Evolutionary conservation across 2,888 invertebrate genomes (phyloP), one percentile per base, ranked within the genome.

Genomic region (Lacanobia wlatinum): DNA sequence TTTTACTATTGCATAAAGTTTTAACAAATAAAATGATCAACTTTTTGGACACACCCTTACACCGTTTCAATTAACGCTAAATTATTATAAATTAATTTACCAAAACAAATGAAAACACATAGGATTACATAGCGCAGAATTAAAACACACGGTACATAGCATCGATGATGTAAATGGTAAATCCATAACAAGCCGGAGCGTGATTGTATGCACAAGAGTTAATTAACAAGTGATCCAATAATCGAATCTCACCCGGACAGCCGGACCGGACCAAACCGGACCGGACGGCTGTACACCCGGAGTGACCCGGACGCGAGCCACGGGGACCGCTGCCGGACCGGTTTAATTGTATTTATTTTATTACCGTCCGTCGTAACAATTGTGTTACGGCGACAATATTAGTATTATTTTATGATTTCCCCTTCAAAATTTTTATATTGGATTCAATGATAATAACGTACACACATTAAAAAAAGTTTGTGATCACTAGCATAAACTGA

Each of bases 221-320:
- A 87, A 89, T 89, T 88, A 87, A 84, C 85, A 65, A 71, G 79
- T 80, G 82, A 79, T 81, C 76, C 83, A 85, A 86, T 88, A 86
- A 87, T 84, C 82, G 79, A 84, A 81, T 85, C 79, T 82, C 78
- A 18, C 43, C 40, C 82, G 70, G 70, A 64, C 82, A 59, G 66
- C 58, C 53, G 34, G 69, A 38, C 48, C 52, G 46, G 21, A 10
- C 40, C 34, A 59, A 62, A 55, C 75, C 3, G 12, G 12, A 43
- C 43, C 72, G 34, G 52, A 50, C 48, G 16, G 64, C 16, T n/a
- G 38, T 23, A 34, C 77, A 50, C 28, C 63, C 14, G 43, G 43
- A 43, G 14, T 43, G 43, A 43, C 43, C 5, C 62, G 76, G 73
- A 67, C 73, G 55, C 55, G 53, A 66, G 40, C 10, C 71, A 56